These are phyloP conservation scores for Andrena camellia DNA, from an alignment of 2,888 invertebrate genomes.

Conservation along the genomic window DNA sequence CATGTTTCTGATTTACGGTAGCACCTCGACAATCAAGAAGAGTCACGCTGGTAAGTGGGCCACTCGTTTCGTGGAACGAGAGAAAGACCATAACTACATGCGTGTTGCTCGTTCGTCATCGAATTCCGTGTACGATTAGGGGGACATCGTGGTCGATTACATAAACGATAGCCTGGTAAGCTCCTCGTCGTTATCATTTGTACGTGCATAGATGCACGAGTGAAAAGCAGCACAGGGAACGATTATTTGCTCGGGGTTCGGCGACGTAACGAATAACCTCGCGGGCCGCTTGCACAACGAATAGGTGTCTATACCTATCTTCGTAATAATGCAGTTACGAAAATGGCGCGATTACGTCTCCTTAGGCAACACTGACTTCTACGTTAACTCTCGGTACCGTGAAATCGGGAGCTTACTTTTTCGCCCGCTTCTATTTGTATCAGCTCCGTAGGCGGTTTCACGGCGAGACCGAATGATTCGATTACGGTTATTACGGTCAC, in stretches of 20 bases:
- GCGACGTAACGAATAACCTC: slow-evolving; percentile 77
- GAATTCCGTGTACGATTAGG: slow-evolving; percentile 33
- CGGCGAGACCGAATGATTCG: slow-evolving; percentile 19
- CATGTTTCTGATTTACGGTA: not conserved
- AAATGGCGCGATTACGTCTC: slow-evolving; percentile 80
- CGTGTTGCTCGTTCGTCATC: not conserved
- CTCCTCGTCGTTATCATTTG: slow-evolving; percentile 32
- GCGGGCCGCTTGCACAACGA: slow-evolving; percentile 78
- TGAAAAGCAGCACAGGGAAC: slow-evolving; percentile 39
- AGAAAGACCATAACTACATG: not conserved
- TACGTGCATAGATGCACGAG: slow-evolving; percentile 24
- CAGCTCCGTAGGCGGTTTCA: slow-evolving; percentile 8
- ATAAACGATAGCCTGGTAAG: slow-evolving; percentile 45
- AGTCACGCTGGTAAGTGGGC: not conserved
- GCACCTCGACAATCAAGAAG: too few relatives aligned
- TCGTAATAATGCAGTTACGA: slow-evolving; percentile 82
- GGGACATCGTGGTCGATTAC: slow-evolving; percentile 29
- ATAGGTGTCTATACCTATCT: slow-evolving; percentile 71
- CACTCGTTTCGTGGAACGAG: not conserved
- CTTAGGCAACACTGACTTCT: slow-evolving; percentile 68
- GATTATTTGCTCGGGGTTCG: slow-evolving; percentile 59
- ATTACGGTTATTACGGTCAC: not conserved
- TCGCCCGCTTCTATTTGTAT: slow-evolving; percentile 16
- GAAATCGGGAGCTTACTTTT: slow-evolving; percentile 29
- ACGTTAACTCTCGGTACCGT: slow-evolving; percentile 24